Evolutionary conservation across 2,113 vertebrate genomes (phyloP).

Genomic region (Rostratula benghalensis): DNA sequence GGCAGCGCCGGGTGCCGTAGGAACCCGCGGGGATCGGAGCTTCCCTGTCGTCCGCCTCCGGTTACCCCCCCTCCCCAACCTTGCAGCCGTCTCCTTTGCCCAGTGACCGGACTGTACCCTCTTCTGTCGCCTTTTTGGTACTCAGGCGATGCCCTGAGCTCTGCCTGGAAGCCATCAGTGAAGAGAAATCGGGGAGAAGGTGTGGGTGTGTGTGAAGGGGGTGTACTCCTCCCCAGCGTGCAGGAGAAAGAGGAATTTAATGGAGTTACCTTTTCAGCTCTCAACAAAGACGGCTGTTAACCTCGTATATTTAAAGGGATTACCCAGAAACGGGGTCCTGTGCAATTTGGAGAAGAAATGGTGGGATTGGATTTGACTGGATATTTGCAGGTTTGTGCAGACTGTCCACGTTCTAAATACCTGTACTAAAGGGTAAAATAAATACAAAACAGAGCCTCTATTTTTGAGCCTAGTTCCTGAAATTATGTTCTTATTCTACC

Average conservation of each 20-base stretch:
- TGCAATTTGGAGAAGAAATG: neutral
- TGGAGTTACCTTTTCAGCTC: neutral
- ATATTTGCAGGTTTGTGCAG: fast-evolving
- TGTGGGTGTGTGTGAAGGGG: too few relatives aligned
- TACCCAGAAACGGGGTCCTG: fast-evolving
- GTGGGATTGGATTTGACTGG: fast-evolving
- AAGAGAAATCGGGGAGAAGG: neutral
- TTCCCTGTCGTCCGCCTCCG: too few relatives aligned
- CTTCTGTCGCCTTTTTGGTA: fast-evolving
- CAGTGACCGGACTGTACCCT: too few relatives aligned
- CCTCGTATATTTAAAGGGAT: neutral
- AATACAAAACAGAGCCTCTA: neutral
- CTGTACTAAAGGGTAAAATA: neutral
- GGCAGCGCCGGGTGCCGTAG: too few relatives aligned
- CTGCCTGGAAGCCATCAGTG: neutral
- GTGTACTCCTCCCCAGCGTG: neutral
- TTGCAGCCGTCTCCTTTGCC: neutral
- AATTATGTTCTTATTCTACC: neutral
- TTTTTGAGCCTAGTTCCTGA: neutral
- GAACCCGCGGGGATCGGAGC: neutral
- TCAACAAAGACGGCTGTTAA: neutral
- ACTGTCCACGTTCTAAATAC: neutral
- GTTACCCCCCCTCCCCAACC: too few relatives aligned
- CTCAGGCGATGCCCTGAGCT: too few relatives aligned
- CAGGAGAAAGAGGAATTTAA: neutral